phyloP scores from a whole-genome alignment of 1,140 invertebrate species.

The Ylistrum balloti region DNA sequence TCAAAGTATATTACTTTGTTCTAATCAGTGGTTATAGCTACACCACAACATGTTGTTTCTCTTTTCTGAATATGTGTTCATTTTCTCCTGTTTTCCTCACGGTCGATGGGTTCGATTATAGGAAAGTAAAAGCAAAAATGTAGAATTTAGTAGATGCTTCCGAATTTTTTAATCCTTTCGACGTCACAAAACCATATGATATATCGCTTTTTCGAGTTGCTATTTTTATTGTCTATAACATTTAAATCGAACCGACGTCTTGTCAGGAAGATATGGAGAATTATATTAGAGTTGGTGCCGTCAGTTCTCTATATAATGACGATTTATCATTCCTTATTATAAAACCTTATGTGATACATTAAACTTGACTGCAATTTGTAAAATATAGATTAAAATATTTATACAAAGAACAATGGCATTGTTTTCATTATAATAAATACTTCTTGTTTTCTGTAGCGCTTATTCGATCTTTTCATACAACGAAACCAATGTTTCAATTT shows the following conservation, averaged over 20 bases:
- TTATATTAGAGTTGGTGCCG: neutral
- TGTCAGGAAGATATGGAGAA: neutral
- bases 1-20: no score
- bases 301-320: neutral
- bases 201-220: neutral
- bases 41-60: no score
- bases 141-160: neutral
- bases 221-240: neutral
- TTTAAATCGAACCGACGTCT: neutral
- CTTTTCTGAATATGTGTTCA: neutral
- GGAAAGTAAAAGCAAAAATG: neutral
- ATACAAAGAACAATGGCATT: neutral
- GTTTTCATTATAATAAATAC: no score
- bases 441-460: no score
- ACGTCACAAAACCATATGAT: neutral
- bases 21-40: no score
- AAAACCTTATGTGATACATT: neutral
- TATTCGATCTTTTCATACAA: no score
- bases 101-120: neutral
- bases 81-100: neutral
- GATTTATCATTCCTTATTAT: neutral
- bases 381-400: slow-evolving; percentile 11
- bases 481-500: no score
- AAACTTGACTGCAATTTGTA: neutral
- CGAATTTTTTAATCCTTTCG: neutral